phyloP scores from a whole-genome alignment of 2,888 invertebrate genomes.

The Leptinotarsa juncta region DNA sequence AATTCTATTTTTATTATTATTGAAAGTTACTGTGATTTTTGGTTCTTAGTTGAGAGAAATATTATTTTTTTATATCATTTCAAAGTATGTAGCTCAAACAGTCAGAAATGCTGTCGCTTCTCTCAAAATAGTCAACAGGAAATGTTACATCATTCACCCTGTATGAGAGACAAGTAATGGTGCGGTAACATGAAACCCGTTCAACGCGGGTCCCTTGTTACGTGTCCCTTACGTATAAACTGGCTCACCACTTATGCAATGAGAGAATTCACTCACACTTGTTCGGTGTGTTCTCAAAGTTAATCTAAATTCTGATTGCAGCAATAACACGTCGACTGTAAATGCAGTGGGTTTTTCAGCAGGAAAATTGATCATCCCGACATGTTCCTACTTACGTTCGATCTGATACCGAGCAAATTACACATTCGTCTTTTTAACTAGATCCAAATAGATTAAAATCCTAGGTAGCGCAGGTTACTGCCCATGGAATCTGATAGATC shows the following conservation, averaged over 20 bases:
- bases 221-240: constrained; percentile 16
- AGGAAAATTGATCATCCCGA: constrained; percentile 29
- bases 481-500: constrained; percentile 48
- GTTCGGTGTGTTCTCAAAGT: constrained; percentile 23
- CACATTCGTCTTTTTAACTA: constrained; percentile 41
- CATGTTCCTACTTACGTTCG: constrained; percentile 28
- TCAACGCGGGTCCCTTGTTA: not conserved
- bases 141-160: not conserved
- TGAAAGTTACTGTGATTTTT: no score
- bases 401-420: constrained; percentile 41
- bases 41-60: no score
- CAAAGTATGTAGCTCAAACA: no score
- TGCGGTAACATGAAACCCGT: not conserved
- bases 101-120: no score
- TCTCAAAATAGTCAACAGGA: not conserved
- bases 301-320: constrained; percentile 31
- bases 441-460: constrained; percentile 41
- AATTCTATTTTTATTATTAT: no score
- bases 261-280: constrained; percentile 3
- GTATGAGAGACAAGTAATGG: not conserved
- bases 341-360: constrained; percentile 29
- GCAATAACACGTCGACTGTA: constrained; percentile 30
- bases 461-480: constrained; percentile 43
- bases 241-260: constrained; percentile 10
- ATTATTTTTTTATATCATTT: no score